A percentile compares a stretch with the other conserved stretches of the same genome.
Evolutionary conservation across 2,888 invertebrate genomes (phyloP).

Genomic region (Notodonta dromedarius): DNA sequence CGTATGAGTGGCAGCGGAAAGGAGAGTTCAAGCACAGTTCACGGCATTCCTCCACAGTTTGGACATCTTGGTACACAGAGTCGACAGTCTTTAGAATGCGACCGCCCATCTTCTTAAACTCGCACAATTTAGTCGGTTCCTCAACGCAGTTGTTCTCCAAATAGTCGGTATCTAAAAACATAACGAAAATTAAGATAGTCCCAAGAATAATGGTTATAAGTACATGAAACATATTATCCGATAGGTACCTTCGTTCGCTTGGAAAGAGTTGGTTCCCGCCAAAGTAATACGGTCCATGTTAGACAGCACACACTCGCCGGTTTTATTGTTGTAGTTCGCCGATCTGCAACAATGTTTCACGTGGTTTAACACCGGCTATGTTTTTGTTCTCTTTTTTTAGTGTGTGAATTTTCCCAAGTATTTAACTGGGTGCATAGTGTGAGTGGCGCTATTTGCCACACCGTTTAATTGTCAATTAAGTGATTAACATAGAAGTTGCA

Average conservation of each 20-base stretch:
- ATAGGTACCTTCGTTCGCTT: constrained; percentile 84
- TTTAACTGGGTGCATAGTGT: constrained; percentile 45
- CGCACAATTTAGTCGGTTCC: constrained; percentile 96
- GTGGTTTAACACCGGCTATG: constrained; percentile 59
- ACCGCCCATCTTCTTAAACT: constrained; percentile 95
- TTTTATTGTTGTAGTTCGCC: constrained; percentile 94
- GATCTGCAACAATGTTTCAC: constrained; percentile 88
- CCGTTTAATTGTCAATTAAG: constrained; percentile 44
- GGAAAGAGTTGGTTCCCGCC: constrained; percentile 91
- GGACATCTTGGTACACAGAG: constrained; percentile 95
- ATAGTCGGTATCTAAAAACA: constrained; percentile 86
- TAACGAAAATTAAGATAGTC: not conserved
- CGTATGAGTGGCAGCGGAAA: constrained; percentile 96
- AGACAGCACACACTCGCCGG: constrained; percentile 93
- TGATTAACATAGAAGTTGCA: constrained; percentile 35
- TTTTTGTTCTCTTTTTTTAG: constrained; percentile 58
- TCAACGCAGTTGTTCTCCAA: constrained; percentile 97
- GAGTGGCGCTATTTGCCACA: constrained; percentile 44
- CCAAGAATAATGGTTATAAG: constrained; percentile 5
- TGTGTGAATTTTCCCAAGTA: constrained; percentile 76
- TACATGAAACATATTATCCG: constrained; percentile 26
- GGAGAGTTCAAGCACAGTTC: constrained; percentile 95
- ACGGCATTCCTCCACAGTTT: constrained; percentile 93
- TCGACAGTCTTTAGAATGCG: constrained; percentile 97
- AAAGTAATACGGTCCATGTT: constrained; percentile 96